Evolutionary conservation across 1,140 invertebrate species (phyloP).

Genomic region (Luehdorfia chinensis): DNA sequence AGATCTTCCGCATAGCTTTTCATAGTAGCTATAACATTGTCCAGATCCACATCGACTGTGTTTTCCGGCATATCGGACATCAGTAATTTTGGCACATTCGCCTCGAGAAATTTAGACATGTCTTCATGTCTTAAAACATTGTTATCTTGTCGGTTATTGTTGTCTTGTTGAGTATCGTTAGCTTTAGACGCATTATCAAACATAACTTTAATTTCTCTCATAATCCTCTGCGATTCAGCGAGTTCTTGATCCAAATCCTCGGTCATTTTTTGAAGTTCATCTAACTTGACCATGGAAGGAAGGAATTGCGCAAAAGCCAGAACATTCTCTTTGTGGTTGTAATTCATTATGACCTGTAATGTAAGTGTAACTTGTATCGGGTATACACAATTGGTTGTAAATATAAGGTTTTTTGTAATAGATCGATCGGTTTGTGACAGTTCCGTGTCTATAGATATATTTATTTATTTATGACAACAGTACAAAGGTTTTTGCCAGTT

Average conservation of each 20-base stretch:
- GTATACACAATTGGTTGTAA: background rate
- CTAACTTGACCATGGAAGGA: conserved; percentile 41
- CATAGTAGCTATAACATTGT: conserved; percentile 45
- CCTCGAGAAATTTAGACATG: conserved; percentile 41
- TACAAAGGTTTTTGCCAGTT: too few relatives aligned
- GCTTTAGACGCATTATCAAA: conserved; percentile 39
- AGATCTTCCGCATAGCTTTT: conserved; percentile 52
- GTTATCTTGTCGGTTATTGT: background rate
- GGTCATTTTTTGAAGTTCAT: conserved; percentile 55
- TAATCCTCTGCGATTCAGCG: conserved; percentile 50
- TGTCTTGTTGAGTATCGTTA: conserved; percentile 16
- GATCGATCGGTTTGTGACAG: too few relatives aligned
- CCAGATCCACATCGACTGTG: conserved; percentile 40
- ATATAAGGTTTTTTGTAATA: conserved; percentile 5
- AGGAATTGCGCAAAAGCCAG: conserved; percentile 41
- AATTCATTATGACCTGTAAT: conserved; percentile 22
- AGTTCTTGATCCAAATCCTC: conserved; percentile 52
- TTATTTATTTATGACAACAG: too few relatives aligned
- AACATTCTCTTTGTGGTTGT: conserved; percentile 25
- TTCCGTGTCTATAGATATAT: too few relatives aligned
- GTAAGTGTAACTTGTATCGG: too few relatives aligned
- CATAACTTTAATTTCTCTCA: conserved; percentile 53
- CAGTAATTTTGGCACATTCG: conserved; percentile 38
- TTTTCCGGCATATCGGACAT: conserved; percentile 46
- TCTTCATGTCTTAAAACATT: conserved; percentile 34